Percentiles rank a stretch among this genome's conserved stretches.
These are phyloP conservation scores for Erythrocercus mccallii DNA, from an alignment of 2,113 vertebrate genomes.

Conservation along the genomic window DNA sequence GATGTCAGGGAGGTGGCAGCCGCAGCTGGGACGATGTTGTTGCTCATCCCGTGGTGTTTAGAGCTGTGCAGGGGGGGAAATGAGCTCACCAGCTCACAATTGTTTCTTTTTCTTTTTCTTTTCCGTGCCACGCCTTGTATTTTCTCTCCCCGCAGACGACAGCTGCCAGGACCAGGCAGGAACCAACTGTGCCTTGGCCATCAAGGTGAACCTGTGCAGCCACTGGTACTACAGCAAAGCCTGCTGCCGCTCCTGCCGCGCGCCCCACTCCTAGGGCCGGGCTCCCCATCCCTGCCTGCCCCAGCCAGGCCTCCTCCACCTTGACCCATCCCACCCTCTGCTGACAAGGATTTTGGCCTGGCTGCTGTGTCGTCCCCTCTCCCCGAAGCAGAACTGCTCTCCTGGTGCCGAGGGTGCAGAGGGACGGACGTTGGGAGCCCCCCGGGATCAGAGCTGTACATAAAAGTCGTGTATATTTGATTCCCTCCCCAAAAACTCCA, in stretches of 20 bases:
- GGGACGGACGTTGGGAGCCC: neutral
- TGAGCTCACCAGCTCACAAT: fast-evolving
- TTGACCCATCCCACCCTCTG: neutral
- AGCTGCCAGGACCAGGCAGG: conserved; percentile 95
- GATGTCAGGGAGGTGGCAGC: neutral
- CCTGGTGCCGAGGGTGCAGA: neutral
- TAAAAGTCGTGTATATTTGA: conserved; percentile 3
- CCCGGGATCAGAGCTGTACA: neutral
- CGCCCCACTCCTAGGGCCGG: conserved; percentile 62
- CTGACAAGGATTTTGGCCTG: neutral
- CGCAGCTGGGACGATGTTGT: neutral
- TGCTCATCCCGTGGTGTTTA: fast-evolving
- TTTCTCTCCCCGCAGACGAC: conserved; percentile 79
- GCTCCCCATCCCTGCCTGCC: neutral
- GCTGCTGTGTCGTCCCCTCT: too few species aligned
- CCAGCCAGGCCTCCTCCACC: neutral
- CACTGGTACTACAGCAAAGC: conserved; percentile 99
- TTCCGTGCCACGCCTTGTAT: neutral
- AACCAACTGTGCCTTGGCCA: conserved; percentile 94
- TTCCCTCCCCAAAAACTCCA: neutral
- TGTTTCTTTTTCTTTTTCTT: neutral
- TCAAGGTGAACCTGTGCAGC: conserved; percentile 96
- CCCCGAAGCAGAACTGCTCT: neutral
- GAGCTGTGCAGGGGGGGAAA: fast-evolving
- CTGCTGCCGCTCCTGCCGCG: conserved; percentile 92